A percentile compares a stretch with the other conserved stretches of the same genome.
phyloP scores from a whole-genome alignment of 2,888 invertebrate genomes.

The Pammene fasciana region DNA sequence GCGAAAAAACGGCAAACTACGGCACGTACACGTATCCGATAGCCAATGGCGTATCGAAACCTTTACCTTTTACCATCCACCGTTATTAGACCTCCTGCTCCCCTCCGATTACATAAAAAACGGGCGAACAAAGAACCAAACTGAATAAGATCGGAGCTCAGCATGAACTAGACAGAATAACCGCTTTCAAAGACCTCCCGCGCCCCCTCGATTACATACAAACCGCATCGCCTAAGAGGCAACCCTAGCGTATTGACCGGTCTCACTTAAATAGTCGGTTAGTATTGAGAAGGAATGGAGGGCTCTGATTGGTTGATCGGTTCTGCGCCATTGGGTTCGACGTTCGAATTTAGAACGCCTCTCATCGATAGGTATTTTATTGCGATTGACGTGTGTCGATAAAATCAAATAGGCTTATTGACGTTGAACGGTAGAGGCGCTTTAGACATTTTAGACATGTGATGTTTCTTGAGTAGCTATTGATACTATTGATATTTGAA shows the following conservation, averaged over 20 bases:
- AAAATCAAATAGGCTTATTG: slow-evolving; percentile 42
- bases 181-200: slow-evolving; percentile 48
- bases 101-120: slow-evolving; percentile 42
- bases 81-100: slow-evolving; percentile 50
- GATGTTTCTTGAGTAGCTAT: neutral
- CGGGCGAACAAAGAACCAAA: slow-evolving; percentile 39
- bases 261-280: slow-evolving; percentile 52
- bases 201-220: slow-evolving; percentile 45
- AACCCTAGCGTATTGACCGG: slow-evolving; percentile 44
- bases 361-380: slow-evolving; percentile 68
- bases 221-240: slow-evolving; percentile 37
- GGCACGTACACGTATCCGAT: slow-evolving; percentile 69
- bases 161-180: neutral
- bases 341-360: slow-evolving; percentile 63
- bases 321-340: slow-evolving; percentile 81
- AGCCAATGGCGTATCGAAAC: slow-evolving; percentile 78
- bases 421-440: slow-evolving; percentile 50
- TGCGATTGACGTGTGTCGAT: slow-evolving; percentile 56
- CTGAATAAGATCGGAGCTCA: slow-evolving; percentile 19
- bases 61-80: slow-evolving; percentile 56
- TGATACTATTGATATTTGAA: neutral
- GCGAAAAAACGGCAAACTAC: slow-evolving; percentile 78
- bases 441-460: slow-evolving; percentile 52
- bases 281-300: slow-evolving; percentile 69
- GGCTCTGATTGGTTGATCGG: slow-evolving; percentile 82